These are phyloP conservation scores for Sipha flava DNA, from an alignment of 1,140 invertebrate genomes.

Conservation along the genomic window DNA sequence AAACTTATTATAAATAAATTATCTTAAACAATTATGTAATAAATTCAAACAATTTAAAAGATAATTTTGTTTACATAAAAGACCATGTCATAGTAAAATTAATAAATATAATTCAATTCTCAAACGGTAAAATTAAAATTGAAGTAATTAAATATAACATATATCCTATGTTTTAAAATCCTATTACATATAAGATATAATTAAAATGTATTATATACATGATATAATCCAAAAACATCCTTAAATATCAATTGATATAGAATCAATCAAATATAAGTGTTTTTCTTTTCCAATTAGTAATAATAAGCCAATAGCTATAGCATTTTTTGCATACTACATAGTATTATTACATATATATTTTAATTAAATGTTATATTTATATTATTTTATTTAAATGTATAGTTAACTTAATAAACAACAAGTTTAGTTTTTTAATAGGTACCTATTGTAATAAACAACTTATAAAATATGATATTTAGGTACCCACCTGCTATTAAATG, in stretches of 20 bases:
- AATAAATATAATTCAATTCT: background rate
- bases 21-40: background rate
- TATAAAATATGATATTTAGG: too few relatives aligned
- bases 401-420: too few relatives aligned
- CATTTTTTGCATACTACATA: background rate
- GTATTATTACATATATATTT: too few relatives aligned
- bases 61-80: background rate
- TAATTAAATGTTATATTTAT: too few relatives aligned
- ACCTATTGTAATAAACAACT: too few relatives aligned
- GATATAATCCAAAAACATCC: background rate
- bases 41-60: background rate
- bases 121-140: background rate
- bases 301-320: background rate
- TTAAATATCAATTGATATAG: background rate
- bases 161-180: background rate
- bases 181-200: background rate
- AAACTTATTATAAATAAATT: background rate
- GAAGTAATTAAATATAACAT: background rate
- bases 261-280: background rate
- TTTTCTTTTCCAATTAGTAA: background rate
- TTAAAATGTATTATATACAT: background rate
- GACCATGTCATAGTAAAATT: background rate
- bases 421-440: too few relatives aligned
- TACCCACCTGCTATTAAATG: too few relatives aligned
- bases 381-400: too few relatives aligned